phyloP scores from a whole-genome alignment of 2,888 invertebrate genomes.

The Sminthurinus aureus region DNA sequence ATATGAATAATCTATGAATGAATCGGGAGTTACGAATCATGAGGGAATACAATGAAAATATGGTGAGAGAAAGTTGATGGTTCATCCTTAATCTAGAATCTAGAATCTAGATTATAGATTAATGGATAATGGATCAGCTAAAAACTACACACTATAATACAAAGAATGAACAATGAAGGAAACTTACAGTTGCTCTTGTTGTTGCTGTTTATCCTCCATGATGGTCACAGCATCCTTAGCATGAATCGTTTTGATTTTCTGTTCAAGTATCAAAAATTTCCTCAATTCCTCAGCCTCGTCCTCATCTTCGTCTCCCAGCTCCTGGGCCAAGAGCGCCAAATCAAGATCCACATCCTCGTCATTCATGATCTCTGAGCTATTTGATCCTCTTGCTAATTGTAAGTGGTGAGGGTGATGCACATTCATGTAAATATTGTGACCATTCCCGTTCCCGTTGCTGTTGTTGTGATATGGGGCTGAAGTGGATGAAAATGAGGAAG shows the following conservation, averaged over 20 bases:
- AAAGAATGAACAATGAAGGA: not conserved
- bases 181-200: not conserved
- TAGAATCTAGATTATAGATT: too few relatives aligned
- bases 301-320: slow-evolving; percentile 54
- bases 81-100: too few relatives aligned
- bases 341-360: slow-evolving; percentile 51
- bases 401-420: not conserved
- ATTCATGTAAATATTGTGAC: not conserved
- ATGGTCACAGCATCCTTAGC: not conserved
- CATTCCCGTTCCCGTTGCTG: not conserved
- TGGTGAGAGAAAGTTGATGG: too few relatives aligned
- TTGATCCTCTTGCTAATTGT: not conserved
- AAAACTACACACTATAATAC: too few relatives aligned
- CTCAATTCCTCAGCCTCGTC: slow-evolving; percentile 46
- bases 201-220: not conserved
- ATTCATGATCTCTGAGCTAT: not conserved
- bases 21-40: too few relatives aligned
- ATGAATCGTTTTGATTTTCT: slow-evolving; percentile 37
- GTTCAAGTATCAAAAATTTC: slow-evolving; percentile 37
- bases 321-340: slow-evolving; percentile 57
- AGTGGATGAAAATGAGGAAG: too few relatives aligned
- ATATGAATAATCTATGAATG: too few relatives aligned
- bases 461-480: too few relatives aligned
- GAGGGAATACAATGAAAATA: too few relatives aligned
- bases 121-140: too few relatives aligned